Evolutionary conservation across 64 coral and sea anemone genomes (phyloP).

Genomic region (Actinia equina): DNA sequence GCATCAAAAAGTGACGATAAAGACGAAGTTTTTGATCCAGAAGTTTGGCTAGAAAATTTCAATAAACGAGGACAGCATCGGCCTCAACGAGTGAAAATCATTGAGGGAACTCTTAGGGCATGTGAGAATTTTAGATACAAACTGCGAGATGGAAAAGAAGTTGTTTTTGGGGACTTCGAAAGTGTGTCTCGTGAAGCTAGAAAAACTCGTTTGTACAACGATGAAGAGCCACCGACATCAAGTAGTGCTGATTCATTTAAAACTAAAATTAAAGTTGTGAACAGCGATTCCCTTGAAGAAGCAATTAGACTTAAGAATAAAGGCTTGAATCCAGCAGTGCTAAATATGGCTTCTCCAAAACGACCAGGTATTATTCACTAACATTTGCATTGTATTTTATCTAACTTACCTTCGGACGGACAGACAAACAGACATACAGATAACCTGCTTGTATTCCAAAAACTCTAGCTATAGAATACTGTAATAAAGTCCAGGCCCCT

Average conservation of each 20-base stretch:
- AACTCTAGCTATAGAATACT: neutral
- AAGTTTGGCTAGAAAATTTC: conserved; percentile 42
- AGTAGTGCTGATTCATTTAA: neutral
- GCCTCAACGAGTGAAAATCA: conserved; percentile 28
- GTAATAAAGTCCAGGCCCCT: neutral
- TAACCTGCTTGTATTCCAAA: no score
- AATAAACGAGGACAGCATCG: conserved; percentile 7
- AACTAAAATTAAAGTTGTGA: conserved; percentile 54
- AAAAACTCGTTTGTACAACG: conserved; percentile 53
- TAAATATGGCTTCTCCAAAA: conserved; percentile 84
- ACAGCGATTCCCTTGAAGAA: conserved; percentile 75
- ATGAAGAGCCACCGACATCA: conserved; percentile 11
- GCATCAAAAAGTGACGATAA: neutral
- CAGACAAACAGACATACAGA: neutral
- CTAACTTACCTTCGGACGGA: neutral
- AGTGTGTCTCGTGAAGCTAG: conserved; percentile 46
- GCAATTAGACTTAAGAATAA: conserved; percentile 45
- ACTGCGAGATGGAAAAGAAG: conserved; percentile 24
- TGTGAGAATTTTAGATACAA: conserved; percentile 47
- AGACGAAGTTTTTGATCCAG: conserved; percentile 24
- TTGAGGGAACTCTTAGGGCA: conserved; percentile 29
- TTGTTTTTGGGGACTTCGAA: conserved; percentile 36
- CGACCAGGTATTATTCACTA: conserved; percentile 57
- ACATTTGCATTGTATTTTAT: neutral
- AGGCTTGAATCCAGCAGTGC: conserved; percentile 70